Base-by-base conservation (phyloP, 1,140 invertebrate species). In the Listronotus oregonensis region DNA sequence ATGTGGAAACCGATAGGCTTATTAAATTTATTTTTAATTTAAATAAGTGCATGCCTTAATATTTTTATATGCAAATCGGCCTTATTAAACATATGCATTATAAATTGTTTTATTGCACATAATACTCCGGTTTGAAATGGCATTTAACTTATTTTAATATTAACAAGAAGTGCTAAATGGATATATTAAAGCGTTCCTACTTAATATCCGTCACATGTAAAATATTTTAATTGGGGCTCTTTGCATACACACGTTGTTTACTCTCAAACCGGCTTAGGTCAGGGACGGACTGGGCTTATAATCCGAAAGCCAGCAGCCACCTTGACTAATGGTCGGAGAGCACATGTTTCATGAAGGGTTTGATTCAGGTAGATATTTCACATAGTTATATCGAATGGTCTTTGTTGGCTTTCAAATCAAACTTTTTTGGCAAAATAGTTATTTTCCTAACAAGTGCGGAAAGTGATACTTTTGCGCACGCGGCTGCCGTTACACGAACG, bases 91-190 rank as follows among this genome's bases (percentile, higher is more conserved):
- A 44, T 60, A 44, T 46, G 14, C 21, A 62, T n/a, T 46, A 15
- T 50, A 61, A 51, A 61, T 61, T 51, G 47, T 61, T 61, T 61
- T 51, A 51, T 51, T 40, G 47, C 58, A 18, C 14, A 47, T 61
- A 61, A 51, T 61, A 6, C 18, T 7, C 47, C 7, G 39, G 42
- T 43, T 15, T 51, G 49, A 34, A 54, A 54, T 62, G 60, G 50
- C 50, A 54, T 52, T 62, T 44, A 50, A 54, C 50, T 62, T 54
- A 62, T 62, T 62, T 62, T 62, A 43, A 54, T 62, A 52, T 64
- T 64, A 55, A 64, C 62, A 64, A 64, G 62, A 64, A 64, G 62
- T 64, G 62, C 46, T 64, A 64, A 64, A 64, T 64, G 62, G 62
- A 64, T 50, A 57, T 57, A 64, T 64, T 64, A 64, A 64, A 64